These are phyloP conservation scores for Harpagifer antarcticus DNA, from an alignment of 2,797 vertebrate genomes.

Conservation along the genomic window DNA sequence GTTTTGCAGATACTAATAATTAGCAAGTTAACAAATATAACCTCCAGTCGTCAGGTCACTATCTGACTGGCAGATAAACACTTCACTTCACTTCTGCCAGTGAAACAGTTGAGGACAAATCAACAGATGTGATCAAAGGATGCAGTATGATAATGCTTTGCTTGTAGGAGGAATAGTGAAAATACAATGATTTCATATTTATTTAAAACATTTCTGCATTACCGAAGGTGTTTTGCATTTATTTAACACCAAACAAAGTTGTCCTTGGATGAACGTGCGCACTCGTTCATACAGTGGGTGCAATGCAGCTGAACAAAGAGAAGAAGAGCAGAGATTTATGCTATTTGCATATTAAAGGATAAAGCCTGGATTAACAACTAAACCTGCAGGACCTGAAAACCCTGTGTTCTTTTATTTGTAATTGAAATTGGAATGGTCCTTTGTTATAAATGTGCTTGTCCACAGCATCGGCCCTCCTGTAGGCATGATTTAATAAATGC, in stretches of 20 bases:
- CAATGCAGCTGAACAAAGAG: constrained; percentile 26
- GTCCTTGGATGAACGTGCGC: neutral
- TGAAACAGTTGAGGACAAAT: neutral
- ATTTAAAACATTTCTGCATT: neutral
- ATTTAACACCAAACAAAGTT: constrained; percentile 9
- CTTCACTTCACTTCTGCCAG: neutral
- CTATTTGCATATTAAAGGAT: constrained; percentile 55
- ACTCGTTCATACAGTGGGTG: constrained; percentile 15
- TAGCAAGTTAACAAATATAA: constrained; percentile 26
- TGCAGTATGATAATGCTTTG: no score
- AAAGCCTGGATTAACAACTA: constrained; percentile 45
- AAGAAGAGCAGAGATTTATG: constrained; percentile 11
- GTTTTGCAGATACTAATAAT: constrained; percentile 34
- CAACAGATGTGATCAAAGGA: neutral
- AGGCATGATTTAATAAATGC: neutral
- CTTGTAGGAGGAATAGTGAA: neutral
- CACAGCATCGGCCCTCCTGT: neutral
- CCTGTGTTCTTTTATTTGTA: constrained; percentile 26
- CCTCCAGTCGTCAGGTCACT: neutral
- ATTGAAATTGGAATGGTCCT: constrained; percentile 33
- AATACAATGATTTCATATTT: neutral
- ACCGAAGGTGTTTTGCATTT: constrained; percentile 12
- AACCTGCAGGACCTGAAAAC: constrained; percentile 28
- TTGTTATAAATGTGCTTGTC: constrained; percentile 5
- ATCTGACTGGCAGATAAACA: constrained; percentile 8